Base-by-base conservation (phyloP, 2,888 invertebrate genomes). In the Eristalis tenax region DNA sequence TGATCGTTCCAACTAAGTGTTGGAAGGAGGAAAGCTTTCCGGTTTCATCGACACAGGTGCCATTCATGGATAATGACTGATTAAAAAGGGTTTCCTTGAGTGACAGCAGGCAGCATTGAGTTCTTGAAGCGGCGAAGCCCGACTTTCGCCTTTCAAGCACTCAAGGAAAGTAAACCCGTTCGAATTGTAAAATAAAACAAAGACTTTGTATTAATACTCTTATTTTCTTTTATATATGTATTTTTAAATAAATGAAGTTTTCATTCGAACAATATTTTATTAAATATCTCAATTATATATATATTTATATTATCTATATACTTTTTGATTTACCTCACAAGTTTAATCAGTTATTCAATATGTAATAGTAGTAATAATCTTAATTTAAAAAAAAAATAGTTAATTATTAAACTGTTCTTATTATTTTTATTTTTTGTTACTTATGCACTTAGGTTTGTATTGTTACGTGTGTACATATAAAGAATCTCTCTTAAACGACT, bases 241-340 rank as follows among this genome's bases (percentile, higher is more conserved):
- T 86, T 83, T 85, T 86, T 86, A 83, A 86, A 83, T 83, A 86
- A 86, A 86, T 83, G 83, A 86, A 86, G 83, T 66, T 86, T 75
- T 82, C 78, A 75, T 86, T 86, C 83, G 78, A 86, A 86, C 86
- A 86, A 75, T 86, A 63, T 83, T 74, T 83, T 70, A 78, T 74
- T 73, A 85, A 77, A 69, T 85, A 85, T 73, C 81, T 82, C 82
- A 85, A 70, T 69, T 77, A 81, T 32, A 68, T 69, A 69, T 35
- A 70, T 43, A 18, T 68, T 56, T 69, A 69, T 71, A 50, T 66
- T 84, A 81, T 69, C 59, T 83, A 75, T 80, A 63, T 82, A 43
- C 32, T 66, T 71, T 76, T 73, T 81, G 61, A 76, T 85, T 85
- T 79, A 71, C 59, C 63, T 85, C 84, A 85, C 82, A 82, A 64